Evolutionary conservation across 2,888 invertebrate species (phyloP), one percentile per base, ranked within the genome.

Genomic region (Elegia similella): DNA sequence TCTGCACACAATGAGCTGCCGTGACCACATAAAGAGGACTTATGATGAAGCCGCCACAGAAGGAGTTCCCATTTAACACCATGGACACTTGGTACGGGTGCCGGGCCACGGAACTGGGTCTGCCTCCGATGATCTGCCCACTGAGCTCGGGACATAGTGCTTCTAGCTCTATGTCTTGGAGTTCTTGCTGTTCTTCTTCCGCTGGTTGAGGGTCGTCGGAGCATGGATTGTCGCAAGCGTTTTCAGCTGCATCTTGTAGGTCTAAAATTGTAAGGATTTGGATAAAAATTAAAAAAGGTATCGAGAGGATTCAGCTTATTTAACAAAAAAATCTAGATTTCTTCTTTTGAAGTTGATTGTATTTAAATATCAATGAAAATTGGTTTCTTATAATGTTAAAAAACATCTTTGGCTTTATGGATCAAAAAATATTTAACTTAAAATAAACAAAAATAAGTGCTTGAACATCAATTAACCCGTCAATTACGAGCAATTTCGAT

Each of bases 21-120:
- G 92, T 92, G 59, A 92, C 61, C 52, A 91, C 85, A 59, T 84
- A 84, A 43, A 84, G 78, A 16, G 64, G 70, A 60, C 90, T 86
- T 65, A 92, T 81, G 57, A 92, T 86, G 64, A 91, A 90, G 0
- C 92, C 92, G 12, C 92, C 92, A 59, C 92, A 92, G 69, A 91
- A 90, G 0, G 90, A 86, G 70, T 87, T 91, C 0, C 88, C 82
- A 58, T 92, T 91, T 6, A 90, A 60, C 42, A 92, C 82, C 87
- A 92, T 88, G 0, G 89, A 88, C 59, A 86, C 91, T 65, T 88
- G 87, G 60, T 82, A 88, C 0, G 92, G 92, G 38, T 89, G 88
- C 42, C 89, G 67, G 47, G 75, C 78, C 8, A 92, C 81, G 0
- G 88, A 85, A 29, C 88, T 88, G 0, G 87, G 75, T 23, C 79